A percentile compares a stretch with the other conserved stretches of the same genome.
Conservation (phyloP, 2,888 invertebrate genomes). For the Limnephilus rhombicus region DNA sequence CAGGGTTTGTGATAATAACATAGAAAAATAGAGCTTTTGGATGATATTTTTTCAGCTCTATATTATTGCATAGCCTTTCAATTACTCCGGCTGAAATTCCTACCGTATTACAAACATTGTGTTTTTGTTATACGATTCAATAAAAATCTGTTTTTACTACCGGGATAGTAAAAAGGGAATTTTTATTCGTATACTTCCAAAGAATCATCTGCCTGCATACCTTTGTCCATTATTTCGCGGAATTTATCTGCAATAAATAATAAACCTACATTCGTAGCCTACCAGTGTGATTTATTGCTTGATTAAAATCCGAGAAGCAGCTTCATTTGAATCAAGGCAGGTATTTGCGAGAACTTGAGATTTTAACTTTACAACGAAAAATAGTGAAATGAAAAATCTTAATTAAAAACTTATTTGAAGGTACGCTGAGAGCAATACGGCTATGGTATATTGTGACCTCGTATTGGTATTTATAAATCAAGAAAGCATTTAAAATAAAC, state of each 20-base stretch:
- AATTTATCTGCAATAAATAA: background rate
- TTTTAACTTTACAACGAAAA: background rate
- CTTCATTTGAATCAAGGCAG: background rate
- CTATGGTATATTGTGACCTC: background rate
- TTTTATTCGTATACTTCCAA: background rate
- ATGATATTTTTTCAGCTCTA: background rate
- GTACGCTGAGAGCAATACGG: background rate
- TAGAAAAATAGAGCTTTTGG: background rate
- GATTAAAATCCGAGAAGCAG: background rate
- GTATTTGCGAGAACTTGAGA: background rate
- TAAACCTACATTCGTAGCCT: background rate
- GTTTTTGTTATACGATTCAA: background rate
- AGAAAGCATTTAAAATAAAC: background rate
- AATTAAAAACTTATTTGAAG: background rate
- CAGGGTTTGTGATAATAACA: background rate
- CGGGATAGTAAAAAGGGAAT: background rate
- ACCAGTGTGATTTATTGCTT: background rate
- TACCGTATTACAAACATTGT: background rate
- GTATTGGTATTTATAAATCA: background rate
- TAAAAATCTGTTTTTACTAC: background rate
- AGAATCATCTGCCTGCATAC: background rate
- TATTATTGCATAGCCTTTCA: background rate
- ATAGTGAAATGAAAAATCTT: background rate
- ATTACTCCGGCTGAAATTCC: background rate
- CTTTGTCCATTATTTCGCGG: background rate